Base-by-base conservation (phyloP, 2,888 invertebrate genomes). In the Lochmaea capreae region DNA sequence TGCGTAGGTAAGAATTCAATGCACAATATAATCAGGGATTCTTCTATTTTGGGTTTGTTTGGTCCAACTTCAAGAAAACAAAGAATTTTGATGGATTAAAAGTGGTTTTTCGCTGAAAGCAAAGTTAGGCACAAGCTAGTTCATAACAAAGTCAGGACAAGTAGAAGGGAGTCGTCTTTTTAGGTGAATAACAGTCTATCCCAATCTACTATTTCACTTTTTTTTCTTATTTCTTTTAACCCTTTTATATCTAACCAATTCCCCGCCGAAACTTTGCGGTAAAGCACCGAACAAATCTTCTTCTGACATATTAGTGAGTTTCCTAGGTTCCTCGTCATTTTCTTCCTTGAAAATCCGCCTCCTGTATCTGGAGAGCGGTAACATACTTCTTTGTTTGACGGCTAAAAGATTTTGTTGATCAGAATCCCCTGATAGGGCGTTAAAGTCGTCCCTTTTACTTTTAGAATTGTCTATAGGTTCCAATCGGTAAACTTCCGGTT, bases 201-300 rank as follows among this genome's bases (percentile, higher is more conserved):
- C 33, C 33, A 39, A 1, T 9, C 33, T 39, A 39, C 8, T 39
- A n/a, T 39, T 42, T 63, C 62, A 63, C 18, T 63, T 63, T 43
- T 63, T 63, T 11, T 18, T 63, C 16, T 18, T 63, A 18, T 43
- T 63, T 6, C 62, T n/a, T 18, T 86, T 87, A 5, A 88, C 85
- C 59, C 88, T 79, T 78, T 88, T 88, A 77, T 85, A 87, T 75
- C 88, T 79, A 0, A 83, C 80, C 67, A 87, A 76, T 78, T 86
- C 86, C 2, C 87, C 87, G 58, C 86, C 84, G 73, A 85, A 87
- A 73, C 85, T 83, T 76, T 87, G 85, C 2, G 87, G 87, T 22
- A 87, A 78, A 1, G 85, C 86, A 1, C 88, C 88, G 78, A 88
- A 88, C 26, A 87, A 79, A 77, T 87, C 87, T 52, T 84, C 81